Evolutionary conservation across 2,888 invertebrate genomes (phyloP).

Genomic region (Lochmaea capreae): DNA sequence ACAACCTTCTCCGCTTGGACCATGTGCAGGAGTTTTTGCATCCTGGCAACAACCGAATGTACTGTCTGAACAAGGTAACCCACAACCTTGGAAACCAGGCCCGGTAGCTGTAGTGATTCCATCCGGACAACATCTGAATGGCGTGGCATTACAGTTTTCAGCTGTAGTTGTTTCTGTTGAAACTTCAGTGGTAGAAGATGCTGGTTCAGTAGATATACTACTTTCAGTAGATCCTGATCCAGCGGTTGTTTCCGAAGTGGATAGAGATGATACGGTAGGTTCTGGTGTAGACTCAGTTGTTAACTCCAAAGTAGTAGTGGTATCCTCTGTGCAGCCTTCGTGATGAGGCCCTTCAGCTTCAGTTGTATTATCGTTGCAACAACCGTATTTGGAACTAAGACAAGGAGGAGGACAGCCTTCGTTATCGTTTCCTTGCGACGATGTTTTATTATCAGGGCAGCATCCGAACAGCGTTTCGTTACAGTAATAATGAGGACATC

Average conservation of each 20-base stretch:
- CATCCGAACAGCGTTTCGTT: slow-evolving; percentile 87
- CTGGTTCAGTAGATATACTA: slow-evolving; percentile 32
- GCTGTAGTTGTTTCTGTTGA: slow-evolving; percentile 67
- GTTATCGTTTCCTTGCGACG: slow-evolving; percentile 81
- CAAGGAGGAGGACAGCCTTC: slow-evolving; percentile 85
- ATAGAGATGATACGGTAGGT: slow-evolving; percentile 70
- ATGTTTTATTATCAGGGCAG: slow-evolving; percentile 82
- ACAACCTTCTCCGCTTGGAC: slow-evolving; percentile 84
- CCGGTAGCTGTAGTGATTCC: slow-evolving; percentile 72
- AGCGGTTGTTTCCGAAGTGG: slow-evolving; percentile 28
- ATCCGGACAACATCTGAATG: slow-evolving; percentile 82
- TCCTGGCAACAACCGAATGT: slow-evolving; percentile 91
- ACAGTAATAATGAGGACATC: slow-evolving; percentile 82
- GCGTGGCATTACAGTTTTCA: slow-evolving; percentile 69
- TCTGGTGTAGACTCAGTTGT: slow-evolving; percentile 69
- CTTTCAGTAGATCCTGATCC: slow-evolving; percentile 27
- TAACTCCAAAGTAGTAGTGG: slow-evolving; percentile 45
- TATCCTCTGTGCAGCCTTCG: slow-evolving; percentile 58
- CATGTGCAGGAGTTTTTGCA: slow-evolving; percentile 85
- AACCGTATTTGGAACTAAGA: slow-evolving; percentile 77
- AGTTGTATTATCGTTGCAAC: slow-evolving; percentile 84
- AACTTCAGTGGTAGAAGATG: slow-evolving; percentile 25
- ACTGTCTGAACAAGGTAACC: slow-evolving; percentile 74
- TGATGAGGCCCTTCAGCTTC: slow-evolving; percentile 67
- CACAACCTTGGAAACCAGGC: slow-evolving; percentile 75